Conservation (phyloP, 2,797 vertebrate genomes). For the Micrastur ruficollis region DNA sequence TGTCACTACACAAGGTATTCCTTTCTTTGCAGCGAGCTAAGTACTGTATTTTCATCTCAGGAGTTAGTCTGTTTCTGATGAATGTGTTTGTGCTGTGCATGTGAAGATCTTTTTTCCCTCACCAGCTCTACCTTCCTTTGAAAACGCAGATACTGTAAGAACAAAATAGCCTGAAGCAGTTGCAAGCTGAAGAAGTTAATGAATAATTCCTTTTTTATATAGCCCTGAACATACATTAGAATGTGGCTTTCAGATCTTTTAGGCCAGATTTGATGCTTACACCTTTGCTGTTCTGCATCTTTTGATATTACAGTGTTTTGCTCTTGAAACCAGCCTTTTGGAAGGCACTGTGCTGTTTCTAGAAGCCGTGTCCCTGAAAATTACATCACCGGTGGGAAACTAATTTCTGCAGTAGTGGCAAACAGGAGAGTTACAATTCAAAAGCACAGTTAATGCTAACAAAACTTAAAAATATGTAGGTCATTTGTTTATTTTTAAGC, state of each 20-base stretch:
- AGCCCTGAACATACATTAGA: constrained; percentile 30
- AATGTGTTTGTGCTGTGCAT: constrained; percentile 19
- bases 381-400: background rate
- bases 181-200: constrained; percentile 51
- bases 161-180: constrained; percentile 29
- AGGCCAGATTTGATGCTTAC: background rate
- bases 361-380: background rate
- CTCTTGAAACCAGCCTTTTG: background rate
- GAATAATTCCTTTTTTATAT: constrained; percentile 50
- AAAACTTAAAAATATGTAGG: background rate
- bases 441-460: background rate
- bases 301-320: constrained; percentile 6
- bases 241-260: background rate
- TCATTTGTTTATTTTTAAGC: background rate
- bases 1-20: constrained; percentile 29
- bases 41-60: background rate
- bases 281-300: constrained; percentile 1
- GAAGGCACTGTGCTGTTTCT: background rate
- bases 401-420: background rate
- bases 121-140: constrained; percentile 30
- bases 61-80: constrained; percentile 15
- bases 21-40: constrained; percentile 29
- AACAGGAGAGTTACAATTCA: background rate
- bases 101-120: background rate
- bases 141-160: background rate